Evolutionary conservation across 2,113 vertebrate species (phyloP).

Genomic region (Corythoichthys haematopterus): DNA sequence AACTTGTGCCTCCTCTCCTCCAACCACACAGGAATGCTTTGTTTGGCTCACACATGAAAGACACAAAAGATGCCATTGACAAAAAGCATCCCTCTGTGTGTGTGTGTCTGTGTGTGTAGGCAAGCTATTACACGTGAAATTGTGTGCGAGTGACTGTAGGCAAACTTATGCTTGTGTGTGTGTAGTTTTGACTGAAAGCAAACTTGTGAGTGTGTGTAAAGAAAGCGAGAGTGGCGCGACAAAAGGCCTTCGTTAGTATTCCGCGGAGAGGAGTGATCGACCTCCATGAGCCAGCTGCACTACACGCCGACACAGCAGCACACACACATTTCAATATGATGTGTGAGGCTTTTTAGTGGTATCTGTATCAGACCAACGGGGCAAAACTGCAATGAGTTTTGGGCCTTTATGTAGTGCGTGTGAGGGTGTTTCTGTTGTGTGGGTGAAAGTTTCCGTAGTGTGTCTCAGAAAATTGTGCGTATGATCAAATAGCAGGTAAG

Average conservation of each 20-base stretch:
- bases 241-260: constrained; percentile 68
- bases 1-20: constrained; percentile 23
- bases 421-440: not conserved
- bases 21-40: constrained; percentile 72
- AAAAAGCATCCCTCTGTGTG: constrained; percentile 55
- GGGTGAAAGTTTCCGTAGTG: not conserved
- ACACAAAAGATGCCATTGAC: constrained; percentile 72
- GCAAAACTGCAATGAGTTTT: too few species aligned
- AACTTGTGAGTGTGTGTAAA: constrained; percentile 14
- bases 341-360: not conserved
- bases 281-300: constrained; percentile 25
- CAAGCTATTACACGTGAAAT: constrained; percentile 27
- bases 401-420: not conserved
- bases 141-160: not conserved
- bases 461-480: not conserved
- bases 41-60: constrained; percentile 67
- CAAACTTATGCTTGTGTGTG: constrained; percentile 10
- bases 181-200: constrained; percentile 8
- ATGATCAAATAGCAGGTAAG: too few species aligned
- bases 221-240: constrained; percentile 46
- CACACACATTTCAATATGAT: not conserved
- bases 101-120: constrained; percentile 33
- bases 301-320: constrained; percentile 3
- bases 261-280: constrained; percentile 51
- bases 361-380: not conserved